Percentiles rank a stretch among this genome's conserved stretches.
These are phyloP conservation scores for Dexiosoma caninum DNA, from an alignment of 2,888 invertebrate species.

Conservation along the genomic window DNA sequence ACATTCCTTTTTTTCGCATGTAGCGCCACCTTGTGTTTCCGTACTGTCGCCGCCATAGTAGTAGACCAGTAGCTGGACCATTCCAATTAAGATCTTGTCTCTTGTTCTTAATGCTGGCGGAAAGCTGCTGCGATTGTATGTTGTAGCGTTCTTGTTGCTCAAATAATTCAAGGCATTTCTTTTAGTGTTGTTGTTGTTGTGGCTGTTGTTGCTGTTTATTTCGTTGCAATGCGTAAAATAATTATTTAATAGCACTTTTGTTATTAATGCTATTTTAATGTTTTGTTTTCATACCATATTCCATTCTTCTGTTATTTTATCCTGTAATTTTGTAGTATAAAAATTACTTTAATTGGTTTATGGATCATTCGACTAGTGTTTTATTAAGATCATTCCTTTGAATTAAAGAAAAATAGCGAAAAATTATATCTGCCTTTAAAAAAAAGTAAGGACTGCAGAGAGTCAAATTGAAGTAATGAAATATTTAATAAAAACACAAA, in stretches of 20 bases:
- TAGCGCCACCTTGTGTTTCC: conserved; percentile 41
- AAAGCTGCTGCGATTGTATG: not conserved
- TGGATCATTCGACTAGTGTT: conserved; percentile 35
- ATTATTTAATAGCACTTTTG: conserved; percentile 60
- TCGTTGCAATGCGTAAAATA: conserved; percentile 58
- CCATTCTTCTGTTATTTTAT: conserved; percentile 31
- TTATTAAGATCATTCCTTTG: conserved; percentile 31
- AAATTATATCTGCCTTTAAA: not conserved
- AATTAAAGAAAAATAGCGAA: conserved; percentile 12
- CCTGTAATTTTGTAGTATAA: conserved; percentile 59
- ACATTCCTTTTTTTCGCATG: conserved; percentile 22
- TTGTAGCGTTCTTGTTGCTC: not conserved
- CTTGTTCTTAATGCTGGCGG: not conserved
- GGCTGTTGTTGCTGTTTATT: not conserved
- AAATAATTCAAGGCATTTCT: conserved; percentile 6
- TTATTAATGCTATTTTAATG: conserved; percentile 57
- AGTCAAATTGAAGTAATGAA: not conserved
- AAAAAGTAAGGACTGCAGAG: not conserved
- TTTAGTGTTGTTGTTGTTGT: not conserved
- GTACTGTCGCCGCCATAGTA: not conserved
- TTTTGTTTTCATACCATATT: conserved; percentile 24
- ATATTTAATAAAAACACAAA: not conserved
- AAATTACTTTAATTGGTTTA: conserved; percentile 54
- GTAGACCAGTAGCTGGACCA: conserved; percentile 4
- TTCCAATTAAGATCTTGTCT: conserved; percentile 58